Evolutionary conservation across 2,888 invertebrate genomes (phyloP), one percentile per base, ranked within the genome.

Genomic region (Macaria liturata): DNA sequence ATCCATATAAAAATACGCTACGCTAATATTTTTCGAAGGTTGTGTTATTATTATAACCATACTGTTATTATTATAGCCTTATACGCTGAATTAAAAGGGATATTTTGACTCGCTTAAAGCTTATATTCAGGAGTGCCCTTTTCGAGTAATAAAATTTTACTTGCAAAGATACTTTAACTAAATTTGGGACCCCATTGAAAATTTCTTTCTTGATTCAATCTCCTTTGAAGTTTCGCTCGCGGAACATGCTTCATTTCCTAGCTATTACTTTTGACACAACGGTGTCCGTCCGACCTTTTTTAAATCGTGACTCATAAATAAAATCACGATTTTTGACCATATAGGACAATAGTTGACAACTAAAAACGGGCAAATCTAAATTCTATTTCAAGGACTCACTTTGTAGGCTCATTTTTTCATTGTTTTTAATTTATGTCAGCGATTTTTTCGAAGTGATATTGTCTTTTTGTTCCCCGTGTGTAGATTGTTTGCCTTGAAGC

Each of bases 121-220:
- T 43, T 8, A 50, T 37, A 32, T 43, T 45, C 8, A 40, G 46
- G 42, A 72, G 71, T 64, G 72, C 68, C 71, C 66, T 72, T 76
- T 71, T 59, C 51, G 65, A 68, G 69, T 76, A 78, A 80, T 76
- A 60, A 64, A 72, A 77, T 78, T 75, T 70, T 54, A 62, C 65
- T 70, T 66, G 62, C 61, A 68, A 71, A 66, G 68, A 74, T 72
- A 75, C 71, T 65, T 68, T 73, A 74, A 74, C 63, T 57, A 61
- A 72, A 76, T 78, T 75, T 71, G 65, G 67, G 72, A 70, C 65
- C 64, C 62, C 43, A 46, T 67, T 30, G 51, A 45, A 71, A 61
- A 70, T 65, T 63, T 62, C 64, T 64, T 67, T 68, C 66, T 66
- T 60, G 65, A 68, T 67, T 60, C 50, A 65, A 60, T 68, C 68